Conservation (phyloP, 2,797 vertebrate species). For the Scolopax bukidnonensis region DNA sequence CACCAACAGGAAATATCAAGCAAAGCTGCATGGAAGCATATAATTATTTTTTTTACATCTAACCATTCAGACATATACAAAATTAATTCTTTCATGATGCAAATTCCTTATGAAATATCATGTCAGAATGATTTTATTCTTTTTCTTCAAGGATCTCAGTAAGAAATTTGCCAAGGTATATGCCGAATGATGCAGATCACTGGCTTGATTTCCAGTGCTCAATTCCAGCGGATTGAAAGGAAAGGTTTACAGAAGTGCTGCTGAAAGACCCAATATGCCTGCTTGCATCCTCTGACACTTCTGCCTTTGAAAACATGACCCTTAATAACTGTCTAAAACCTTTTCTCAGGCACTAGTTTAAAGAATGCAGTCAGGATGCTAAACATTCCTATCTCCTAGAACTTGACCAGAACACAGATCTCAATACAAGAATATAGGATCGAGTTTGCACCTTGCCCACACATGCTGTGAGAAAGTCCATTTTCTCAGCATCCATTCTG, state of each 20-base stretch:
- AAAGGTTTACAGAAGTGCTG: background rate
- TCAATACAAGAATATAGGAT: background rate
- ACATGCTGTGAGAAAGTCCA: background rate
- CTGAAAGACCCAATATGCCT: background rate
- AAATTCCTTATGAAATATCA: background rate
- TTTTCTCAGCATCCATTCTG: background rate
- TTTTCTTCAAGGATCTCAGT: background rate
- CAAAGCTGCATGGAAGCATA: background rate
- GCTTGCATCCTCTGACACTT: background rate
- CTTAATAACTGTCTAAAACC: background rate
- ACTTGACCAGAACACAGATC: accelerated
- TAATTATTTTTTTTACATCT: accelerated
- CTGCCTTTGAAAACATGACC: background rate
- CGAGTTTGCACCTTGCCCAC: background rate
- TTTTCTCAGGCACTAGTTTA: background rate
- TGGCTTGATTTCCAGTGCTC: background rate
- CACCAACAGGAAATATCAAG: background rate
- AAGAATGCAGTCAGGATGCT: background rate
- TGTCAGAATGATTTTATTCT: background rate
- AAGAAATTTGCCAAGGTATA: background rate
- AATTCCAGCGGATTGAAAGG: background rate
- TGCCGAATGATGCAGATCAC: background rate
- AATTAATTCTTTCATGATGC: background rate
- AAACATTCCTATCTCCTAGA: background rate
- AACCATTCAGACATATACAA: background rate